A percentile compares a stretch with the other conserved stretches of the same genome.
Evolutionary conservation across 2,797 vertebrate species (phyloP).

Genomic region (Darevskia mixta): DNA sequence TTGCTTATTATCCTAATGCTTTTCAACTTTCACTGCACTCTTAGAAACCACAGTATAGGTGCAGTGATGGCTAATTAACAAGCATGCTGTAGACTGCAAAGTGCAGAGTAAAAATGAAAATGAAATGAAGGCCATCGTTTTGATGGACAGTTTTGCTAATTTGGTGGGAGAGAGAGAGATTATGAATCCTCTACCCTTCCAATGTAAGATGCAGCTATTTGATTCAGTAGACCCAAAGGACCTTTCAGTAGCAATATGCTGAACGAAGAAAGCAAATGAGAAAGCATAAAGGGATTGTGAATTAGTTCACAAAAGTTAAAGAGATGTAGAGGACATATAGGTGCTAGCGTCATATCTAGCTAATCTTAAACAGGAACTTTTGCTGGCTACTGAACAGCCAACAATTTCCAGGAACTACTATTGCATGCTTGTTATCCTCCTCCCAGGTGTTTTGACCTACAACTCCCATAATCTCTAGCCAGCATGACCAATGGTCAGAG

Average conservation of each 20-base stretch:
- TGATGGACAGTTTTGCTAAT: slow-evolving; percentile 19
- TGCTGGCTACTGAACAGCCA: background rate
- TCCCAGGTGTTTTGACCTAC: too few relatives aligned
- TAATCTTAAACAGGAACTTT: background rate
- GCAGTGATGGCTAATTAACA: slow-evolving; percentile 7
- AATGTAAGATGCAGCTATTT: slow-evolving; percentile 24
- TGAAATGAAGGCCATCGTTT: background rate
- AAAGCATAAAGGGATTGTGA: slow-evolving; percentile 4
- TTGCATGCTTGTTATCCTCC: background rate
- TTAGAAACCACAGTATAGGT: background rate
- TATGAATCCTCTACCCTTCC: slow-evolving; percentile 30
- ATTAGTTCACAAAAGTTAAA: background rate
- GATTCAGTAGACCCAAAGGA: slow-evolving; percentile 19
- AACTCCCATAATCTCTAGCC: too few relatives aligned
- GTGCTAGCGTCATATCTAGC: background rate
- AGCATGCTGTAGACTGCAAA: background rate
- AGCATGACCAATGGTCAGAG: too few relatives aligned
- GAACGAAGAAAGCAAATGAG: slow-evolving; percentile 46
- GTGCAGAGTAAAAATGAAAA: slow-evolving; percentile 27
- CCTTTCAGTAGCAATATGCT: slow-evolving; percentile 34
- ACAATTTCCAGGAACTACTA: background rate
- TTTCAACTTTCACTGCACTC: slow-evolving; percentile 21
- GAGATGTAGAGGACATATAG: background rate
- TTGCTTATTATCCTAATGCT: background rate
- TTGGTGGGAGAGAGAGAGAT: slow-evolving; percentile 29